A percentile compares a stretch with the other conserved stretches of the same genome.
These are phyloP conservation scores for Branchinecta lynchi DNA, from an alignment of 1,140 invertebrate genomes.

Conservation along the genomic window DNA sequence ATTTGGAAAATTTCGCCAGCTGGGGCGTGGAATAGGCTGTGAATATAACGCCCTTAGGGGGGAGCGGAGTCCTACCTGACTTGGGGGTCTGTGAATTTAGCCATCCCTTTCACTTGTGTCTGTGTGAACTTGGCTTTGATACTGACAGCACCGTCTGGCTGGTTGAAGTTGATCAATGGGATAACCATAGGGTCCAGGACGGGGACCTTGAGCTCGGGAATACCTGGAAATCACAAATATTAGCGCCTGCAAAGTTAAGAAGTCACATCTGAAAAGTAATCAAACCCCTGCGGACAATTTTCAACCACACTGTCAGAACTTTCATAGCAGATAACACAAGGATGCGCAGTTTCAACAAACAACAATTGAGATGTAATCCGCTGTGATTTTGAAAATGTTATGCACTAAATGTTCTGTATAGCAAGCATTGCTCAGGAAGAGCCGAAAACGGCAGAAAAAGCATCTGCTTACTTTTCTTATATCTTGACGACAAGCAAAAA, in stretches of 20 bases:
- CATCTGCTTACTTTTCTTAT: too few species aligned
- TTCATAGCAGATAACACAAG: too few species aligned
- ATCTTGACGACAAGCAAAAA: too few species aligned
- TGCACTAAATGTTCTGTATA: too few species aligned
- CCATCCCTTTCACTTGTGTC: slow-evolving; percentile 32
- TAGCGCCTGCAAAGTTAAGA: slow-evolving; percentile 8
- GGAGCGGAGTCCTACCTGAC: slow-evolving; percentile 22
- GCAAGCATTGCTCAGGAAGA: too few species aligned
- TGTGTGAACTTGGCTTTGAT: slow-evolving; percentile 41
- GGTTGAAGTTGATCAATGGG: slow-evolving; percentile 40
- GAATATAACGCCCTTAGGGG: too few species aligned
- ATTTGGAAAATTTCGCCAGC: too few species aligned
- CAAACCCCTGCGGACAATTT: background rate
- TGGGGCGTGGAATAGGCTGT: too few species aligned
- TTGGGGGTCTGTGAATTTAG: slow-evolving; percentile 23
- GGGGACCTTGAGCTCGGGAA: slow-evolving; percentile 21
- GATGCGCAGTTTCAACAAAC: too few species aligned
- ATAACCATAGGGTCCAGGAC: slow-evolving; percentile 40
- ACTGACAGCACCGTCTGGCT: slow-evolving; percentile 41
- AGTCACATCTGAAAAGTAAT: background rate
- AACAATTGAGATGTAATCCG: too few species aligned
- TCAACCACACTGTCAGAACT: background rate
- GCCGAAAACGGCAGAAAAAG: too few species aligned
- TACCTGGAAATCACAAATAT: slow-evolving; percentile 15
- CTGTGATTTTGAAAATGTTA: too few species aligned